Evolutionary conservation across 2,113 vertebrate genomes (phyloP).

Genomic region (Clarias magur): DNA sequence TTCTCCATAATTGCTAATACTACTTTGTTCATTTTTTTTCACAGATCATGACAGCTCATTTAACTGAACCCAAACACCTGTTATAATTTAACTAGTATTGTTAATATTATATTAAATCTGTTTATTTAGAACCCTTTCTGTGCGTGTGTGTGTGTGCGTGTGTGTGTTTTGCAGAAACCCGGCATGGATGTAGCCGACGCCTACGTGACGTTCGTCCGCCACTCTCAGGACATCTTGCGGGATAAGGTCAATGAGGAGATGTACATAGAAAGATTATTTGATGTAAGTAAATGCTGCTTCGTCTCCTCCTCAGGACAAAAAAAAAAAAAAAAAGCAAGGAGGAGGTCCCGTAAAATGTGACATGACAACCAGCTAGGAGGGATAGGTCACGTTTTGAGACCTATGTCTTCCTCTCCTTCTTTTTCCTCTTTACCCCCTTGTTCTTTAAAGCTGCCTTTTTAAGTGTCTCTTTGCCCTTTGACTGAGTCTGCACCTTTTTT

Average conservation of each 20-base stretch:
- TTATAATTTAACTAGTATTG: neutral
- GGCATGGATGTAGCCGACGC: conserved; percentile 98
- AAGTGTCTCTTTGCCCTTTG: conserved; percentile 24
- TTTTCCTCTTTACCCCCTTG: conserved; percentile 67
- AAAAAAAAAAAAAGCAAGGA: conserved; percentile 56
- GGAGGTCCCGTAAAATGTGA: conserved; percentile 87
- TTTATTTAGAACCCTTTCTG: conserved; percentile 16
- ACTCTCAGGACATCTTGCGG: conserved; percentile 98
- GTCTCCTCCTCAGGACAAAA: conserved; percentile 76
- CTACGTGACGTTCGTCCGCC: conserved; percentile 97
- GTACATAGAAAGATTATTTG: conserved; percentile 99
- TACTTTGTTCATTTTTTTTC: conserved; percentile 37
- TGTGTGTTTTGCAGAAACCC: conserved; percentile 82
- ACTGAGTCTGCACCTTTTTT: conserved; percentile 11
- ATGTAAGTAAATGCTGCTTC: conserved; percentile 89
- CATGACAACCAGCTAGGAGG: conserved; percentile 83
- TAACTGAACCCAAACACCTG: neutral
- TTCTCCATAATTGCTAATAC: conserved; percentile 56
- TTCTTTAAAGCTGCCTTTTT: conserved; percentile 40
- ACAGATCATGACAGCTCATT: conserved; percentile 51
- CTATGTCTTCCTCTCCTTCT: conserved; percentile 54
- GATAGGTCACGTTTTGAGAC: conserved; percentile 94
- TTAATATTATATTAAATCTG: neutral
- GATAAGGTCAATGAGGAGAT: conserved; percentile 99
- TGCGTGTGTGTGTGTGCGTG: neutral